Evolutionary conservation across 2,113 vertebrate species (phyloP).

Genomic region (Corvus cornix): DNA sequence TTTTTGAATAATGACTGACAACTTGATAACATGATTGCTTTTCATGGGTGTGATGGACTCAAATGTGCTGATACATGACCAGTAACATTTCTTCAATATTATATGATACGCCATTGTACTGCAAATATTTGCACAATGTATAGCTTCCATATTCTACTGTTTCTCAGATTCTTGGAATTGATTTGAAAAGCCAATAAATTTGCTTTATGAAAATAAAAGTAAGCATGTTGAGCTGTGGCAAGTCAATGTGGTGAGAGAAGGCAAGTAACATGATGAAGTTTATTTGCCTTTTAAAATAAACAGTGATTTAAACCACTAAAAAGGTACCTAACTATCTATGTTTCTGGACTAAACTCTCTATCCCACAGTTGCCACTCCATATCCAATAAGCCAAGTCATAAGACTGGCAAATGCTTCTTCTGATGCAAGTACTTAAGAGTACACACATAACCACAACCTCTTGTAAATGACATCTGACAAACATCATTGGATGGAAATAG

Average conservation of each 20-base stretch:
- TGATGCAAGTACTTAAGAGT: neutral
- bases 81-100: neutral
- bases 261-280: neutral
- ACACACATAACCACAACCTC: neutral
- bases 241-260: neutral
- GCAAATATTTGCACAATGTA: neutral
- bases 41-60: neutral
- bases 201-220: neutral
- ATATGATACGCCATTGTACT: neutral
- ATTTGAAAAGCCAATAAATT: neutral
- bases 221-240: neutral
- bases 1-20: neutral
- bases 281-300: slow-evolving; percentile 22
- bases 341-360: neutral
- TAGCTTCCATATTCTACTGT: neutral
- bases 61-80: neutral
- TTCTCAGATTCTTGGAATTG: neutral
- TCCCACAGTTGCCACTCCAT: neutral
- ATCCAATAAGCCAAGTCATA: neutral
- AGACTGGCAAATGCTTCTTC: neutral
- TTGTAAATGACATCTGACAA: slow-evolving; percentile 18
- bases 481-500: slow-evolving; percentile 24
- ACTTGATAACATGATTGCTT: neutral
- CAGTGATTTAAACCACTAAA: slow-evolving; percentile 8
- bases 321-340: neutral